Evolutionary conservation across 2,888 invertebrate species (phyloP), one percentile per base, ranked within the genome.

Genomic region (Thyatira batis): DNA sequence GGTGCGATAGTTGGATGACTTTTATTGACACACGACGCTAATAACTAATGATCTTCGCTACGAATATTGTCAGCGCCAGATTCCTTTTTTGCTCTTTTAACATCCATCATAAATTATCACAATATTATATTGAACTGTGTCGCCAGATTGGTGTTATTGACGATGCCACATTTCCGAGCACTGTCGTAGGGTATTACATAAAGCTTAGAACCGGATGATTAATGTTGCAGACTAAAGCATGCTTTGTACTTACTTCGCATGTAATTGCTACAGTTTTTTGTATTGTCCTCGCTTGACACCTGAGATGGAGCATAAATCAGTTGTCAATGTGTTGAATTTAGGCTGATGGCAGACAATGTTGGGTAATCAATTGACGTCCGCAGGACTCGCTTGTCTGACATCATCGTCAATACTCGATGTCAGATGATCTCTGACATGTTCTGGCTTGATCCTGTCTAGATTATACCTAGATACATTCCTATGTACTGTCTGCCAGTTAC

Each of bases 221-320:
- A 84, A 87, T 86, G 85, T 80, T 67, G 63, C 60, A 70, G 69
- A 71, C 73, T 73, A 82, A 78, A 82, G 76, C 76, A 73, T 71
- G 73, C 75, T 80, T 82, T 82, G 81, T 82, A 76, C 74, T 81
- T 77, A 78, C 79, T 80, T 63, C 78, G 64, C 75, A 63, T 87
- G 79, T 83, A 78, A 84, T 85, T 85, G 86, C 73, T 79, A 78
- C 71, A 79, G 68, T 84, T 82, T 82, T 82, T 80, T 80, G 69
- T 72, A 71, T 68, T 76, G 81, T 82, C 79, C 79, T 70, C 67
- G 71, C 63, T 84, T 88, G 86, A 87, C 89, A 89, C 87, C 87
- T 86, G 87, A 84, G 84, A 71, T 71, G 61, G 63, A 71, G 71
- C 73, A 90, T 91, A 87, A 89, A 89, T 90, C 89, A 89, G 85